phyloP scores from a whole-genome alignment of 1,140 invertebrate genomes.

The Halesus radiatus region DNA sequence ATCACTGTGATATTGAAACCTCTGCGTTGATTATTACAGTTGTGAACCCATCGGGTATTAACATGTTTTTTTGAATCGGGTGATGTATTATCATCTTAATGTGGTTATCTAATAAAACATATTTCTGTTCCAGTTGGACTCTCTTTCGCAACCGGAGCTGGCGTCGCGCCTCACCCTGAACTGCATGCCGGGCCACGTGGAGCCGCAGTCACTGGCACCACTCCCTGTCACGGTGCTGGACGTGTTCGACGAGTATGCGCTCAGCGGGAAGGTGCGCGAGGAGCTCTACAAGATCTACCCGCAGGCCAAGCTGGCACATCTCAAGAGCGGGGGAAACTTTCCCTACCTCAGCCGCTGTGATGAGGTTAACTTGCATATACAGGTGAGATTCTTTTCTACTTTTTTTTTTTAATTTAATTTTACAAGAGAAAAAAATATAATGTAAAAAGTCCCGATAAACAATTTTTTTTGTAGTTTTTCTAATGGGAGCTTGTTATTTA shows the following conservation, averaged over 20 bases:
- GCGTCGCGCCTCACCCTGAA: conserved; percentile 91
- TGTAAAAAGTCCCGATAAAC: too few relatives aligned
- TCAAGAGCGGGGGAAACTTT: conserved; percentile 93
- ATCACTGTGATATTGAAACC: too few relatives aligned
- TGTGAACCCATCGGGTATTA: too few relatives aligned
- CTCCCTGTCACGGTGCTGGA: conserved; percentile 88
- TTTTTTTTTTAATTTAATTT: too few relatives aligned
- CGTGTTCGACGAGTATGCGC: conserved; percentile 91
- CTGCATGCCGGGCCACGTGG: conserved; percentile 85
- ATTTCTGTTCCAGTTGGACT: conserved; percentile 78
- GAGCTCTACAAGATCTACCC: conserved; percentile 92
- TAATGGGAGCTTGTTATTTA: too few relatives aligned
- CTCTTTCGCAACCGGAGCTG: conserved; percentile 84
- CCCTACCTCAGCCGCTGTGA: conserved; percentile 90
- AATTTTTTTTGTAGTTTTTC: too few relatives aligned
- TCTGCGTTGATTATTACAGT: too few relatives aligned
- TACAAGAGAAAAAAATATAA: too few relatives aligned
- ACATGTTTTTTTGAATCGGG: too few relatives aligned
- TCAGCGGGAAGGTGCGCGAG: conserved; percentile 82
- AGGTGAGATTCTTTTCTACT: conserved; percentile 75
- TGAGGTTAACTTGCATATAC: conserved; percentile 92
- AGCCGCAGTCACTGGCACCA: conserved; percentile 80
- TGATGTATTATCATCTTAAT: too few relatives aligned
- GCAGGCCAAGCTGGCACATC: conserved; percentile 87
- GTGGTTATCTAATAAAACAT: too few relatives aligned